Conservation (phyloP, 1,140 invertebrate genomes). For the Drosophila jambulina region DNA sequence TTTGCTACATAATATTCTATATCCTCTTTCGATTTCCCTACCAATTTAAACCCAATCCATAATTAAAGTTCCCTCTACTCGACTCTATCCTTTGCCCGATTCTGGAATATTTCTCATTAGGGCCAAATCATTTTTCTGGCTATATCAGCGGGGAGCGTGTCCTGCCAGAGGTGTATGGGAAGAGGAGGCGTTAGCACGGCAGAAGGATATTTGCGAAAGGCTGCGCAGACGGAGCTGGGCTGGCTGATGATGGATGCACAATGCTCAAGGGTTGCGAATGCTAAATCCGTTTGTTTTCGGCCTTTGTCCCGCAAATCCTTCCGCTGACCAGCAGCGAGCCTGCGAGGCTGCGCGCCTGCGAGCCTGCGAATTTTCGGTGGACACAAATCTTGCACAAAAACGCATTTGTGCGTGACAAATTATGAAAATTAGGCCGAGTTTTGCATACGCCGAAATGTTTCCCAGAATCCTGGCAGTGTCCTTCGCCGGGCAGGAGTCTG, state of each 20-base stretch:
- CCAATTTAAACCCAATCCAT: not conserved
- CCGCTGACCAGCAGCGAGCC: conserved; percentile 64
- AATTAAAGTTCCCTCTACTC: not conserved
- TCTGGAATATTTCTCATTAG: conserved; percentile 11
- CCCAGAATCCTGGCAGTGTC: conserved; percentile 9
- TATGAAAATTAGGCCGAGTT: conserved; percentile 78
- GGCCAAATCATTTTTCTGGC: conserved; percentile 36
- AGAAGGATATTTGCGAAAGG: conserved; percentile 14
- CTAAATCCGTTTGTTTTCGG: conserved; percentile 77
- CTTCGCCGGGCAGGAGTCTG: conserved; percentile 14
- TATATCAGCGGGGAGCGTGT: conserved; percentile 12
- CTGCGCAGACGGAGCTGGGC: conserved; percentile 6
- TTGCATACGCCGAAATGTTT: conserved; percentile 6
- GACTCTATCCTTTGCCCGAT: not conserved
- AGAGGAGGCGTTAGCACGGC: conserved; percentile 5
- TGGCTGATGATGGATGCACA: conserved; percentile 33
- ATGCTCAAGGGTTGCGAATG: conserved; percentile 70
- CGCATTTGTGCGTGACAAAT: conserved; percentile 78
- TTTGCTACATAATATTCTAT: not conserved
- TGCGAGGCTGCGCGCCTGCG: conserved; percentile 3
- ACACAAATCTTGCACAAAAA: conserved; percentile 34
- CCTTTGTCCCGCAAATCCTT: conserved; percentile 72
- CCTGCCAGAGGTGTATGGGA: not conserved
- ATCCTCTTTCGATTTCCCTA: not conserved
- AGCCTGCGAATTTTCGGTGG: conserved; percentile 6